phyloP scores from a whole-genome alignment of 2,888 invertebrate species.

The Luperina testacea region DNA sequence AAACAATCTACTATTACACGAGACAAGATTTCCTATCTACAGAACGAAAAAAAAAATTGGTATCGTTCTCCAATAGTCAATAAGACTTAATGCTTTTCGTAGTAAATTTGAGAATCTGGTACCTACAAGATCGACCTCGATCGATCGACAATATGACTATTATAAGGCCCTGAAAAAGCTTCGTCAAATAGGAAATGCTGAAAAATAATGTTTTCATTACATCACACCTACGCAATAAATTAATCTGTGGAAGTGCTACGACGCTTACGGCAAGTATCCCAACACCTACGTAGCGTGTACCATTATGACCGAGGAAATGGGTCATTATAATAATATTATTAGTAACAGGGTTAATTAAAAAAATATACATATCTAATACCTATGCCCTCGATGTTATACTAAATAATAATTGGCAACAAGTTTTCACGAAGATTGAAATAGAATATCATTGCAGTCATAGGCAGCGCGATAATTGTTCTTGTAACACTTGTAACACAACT shows the following conservation, averaged over 20 bases:
- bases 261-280: background rate
- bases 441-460: background rate
- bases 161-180: background rate
- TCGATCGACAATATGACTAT: background rate
- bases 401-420: background rate
- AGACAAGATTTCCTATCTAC: background rate
- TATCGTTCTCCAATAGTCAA: background rate
- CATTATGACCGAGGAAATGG: constrained; percentile 4
- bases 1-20: background rate
- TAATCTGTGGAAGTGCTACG: constrained; percentile 4
- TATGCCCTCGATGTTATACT: background rate
- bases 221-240: constrained; percentile 24
- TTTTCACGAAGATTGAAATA: constrained; percentile 13
- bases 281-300: background rate
- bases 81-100: background rate
- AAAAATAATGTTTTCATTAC: constrained; percentile 2
- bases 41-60: no score
- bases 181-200: background rate
- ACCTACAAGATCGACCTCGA: background rate
- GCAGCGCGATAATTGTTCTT: background rate
- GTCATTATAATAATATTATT: background rate
- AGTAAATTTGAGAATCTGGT: background rate
- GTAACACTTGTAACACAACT: background rate
- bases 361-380: background rate
- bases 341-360: background rate